These are phyloP conservation scores for Scomber colias DNA, from an alignment of 2,113 vertebrate species.

Conservation along the genomic window DNA sequence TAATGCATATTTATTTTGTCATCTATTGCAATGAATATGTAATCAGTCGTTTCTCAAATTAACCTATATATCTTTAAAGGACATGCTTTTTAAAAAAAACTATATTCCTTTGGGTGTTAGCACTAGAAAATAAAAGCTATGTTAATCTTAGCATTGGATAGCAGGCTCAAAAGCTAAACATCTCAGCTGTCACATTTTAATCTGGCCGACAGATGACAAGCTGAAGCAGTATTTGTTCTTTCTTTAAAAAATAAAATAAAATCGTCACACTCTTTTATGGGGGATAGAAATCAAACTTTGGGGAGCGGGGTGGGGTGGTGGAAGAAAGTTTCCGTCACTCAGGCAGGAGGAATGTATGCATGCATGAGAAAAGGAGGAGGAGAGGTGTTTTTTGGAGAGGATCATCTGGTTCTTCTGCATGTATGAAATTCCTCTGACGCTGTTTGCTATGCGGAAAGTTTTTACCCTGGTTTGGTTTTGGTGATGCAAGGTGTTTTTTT, in stretches of 20 bases:
- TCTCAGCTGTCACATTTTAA: slow-evolving; percentile 59
- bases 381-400: slow-evolving; percentile 34
- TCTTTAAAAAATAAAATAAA: too few relatives aligned
- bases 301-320: too few relatives aligned
- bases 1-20: neutral
- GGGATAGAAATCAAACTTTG: too few relatives aligned
- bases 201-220: neutral
- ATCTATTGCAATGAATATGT: neutral
- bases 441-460: slow-evolving; percentile 62
- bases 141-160: slow-evolving; percentile 33
- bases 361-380: slow-evolving; percentile 29
- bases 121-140: neutral
- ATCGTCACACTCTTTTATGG: too few relatives aligned
- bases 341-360: slow-evolving; percentile 13
- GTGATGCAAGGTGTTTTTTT: neutral
- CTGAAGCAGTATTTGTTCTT: neutral
- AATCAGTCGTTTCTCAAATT: neutral
- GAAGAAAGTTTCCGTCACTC: neutral
- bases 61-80: rapidly evolving
- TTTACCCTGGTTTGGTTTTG: slow-evolving; percentile 14
- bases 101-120: neutral
- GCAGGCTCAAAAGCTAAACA: slow-evolving; percentile 48
- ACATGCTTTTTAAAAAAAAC: neutral
- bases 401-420: slow-evolving; percentile 75
- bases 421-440: slow-evolving; percentile 66